A percentile compares a stretch with the other conserved stretches of the same genome.
These are phyloP conservation scores for Manis javanica DNA, from an alignment of 2,797 vertebrate genomes.

Conservation along the genomic window DNA sequence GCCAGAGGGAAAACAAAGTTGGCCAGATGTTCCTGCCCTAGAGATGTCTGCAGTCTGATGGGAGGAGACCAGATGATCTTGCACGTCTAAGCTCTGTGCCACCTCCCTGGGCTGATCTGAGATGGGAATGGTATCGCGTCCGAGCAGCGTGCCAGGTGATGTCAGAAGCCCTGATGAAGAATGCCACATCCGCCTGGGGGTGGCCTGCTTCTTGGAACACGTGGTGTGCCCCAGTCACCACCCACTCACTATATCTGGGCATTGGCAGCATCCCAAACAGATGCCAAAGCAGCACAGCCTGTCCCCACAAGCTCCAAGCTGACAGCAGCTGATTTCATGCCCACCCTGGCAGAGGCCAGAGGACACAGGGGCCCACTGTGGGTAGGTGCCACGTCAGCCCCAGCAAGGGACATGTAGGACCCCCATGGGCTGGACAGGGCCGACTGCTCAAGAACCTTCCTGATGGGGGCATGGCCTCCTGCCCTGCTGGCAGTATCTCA, in stretches of 20 bases:
- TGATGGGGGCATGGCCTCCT: neutral
- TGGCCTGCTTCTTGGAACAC: neutral
- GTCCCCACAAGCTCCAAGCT: neutral
- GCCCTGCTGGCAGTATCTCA: fast-evolving
- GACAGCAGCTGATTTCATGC: neutral
- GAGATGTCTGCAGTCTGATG: fast-evolving
- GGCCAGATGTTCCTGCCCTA: neutral
- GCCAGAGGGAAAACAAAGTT: neutral
- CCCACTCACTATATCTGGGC: neutral
- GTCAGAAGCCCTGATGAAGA: neutral
- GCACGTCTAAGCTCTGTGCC: fast-evolving
- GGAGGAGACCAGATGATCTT: neutral
- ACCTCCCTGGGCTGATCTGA: neutral
- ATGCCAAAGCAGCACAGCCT: neutral
- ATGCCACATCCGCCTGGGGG: fast-evolving
- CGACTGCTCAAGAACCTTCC: neutral
- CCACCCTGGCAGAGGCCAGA: neutral
- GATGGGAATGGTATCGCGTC: neutral
- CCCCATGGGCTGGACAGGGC: neutral
- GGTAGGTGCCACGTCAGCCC: neutral
- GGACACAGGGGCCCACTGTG: neutral
- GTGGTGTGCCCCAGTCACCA: neutral
- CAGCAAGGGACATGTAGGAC: neutral
- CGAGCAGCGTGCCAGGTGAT: fast-evolving
- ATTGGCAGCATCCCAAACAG: neutral